Evolutionary conservation across 1,140 invertebrate species (phyloP).

Genomic region (Polyergus mexicanus): DNA sequence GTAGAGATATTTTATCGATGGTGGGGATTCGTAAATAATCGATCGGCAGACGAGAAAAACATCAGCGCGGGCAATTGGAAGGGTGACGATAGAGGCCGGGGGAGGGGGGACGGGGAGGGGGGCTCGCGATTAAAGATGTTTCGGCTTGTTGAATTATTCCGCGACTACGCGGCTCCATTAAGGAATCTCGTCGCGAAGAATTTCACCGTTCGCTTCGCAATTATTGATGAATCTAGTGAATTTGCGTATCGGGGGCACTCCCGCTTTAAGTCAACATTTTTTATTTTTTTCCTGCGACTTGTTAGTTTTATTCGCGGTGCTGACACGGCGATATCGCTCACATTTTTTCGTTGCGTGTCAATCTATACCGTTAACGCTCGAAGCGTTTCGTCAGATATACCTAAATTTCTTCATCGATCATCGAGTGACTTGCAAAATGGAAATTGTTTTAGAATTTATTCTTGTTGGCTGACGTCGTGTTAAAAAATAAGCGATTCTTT

Average conservation of each 20-base stretch:
- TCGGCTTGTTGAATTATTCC: slow-evolving; percentile 73
- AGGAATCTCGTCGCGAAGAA: slow-evolving; percentile 55
- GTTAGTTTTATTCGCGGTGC: not conserved
- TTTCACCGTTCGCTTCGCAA: slow-evolving; percentile 38
- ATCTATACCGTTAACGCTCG: not conserved
- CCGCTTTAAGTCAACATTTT: not conserved
- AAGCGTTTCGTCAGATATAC: not conserved
- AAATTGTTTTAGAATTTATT: not conserved
- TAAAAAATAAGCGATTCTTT: not conserved
- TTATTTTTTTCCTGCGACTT: slow-evolving; percentile 13
- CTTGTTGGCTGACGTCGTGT: not conserved
- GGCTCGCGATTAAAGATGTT: slow-evolving; percentile 76
- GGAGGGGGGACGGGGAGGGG: not conserved
- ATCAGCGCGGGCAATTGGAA: not conserved
- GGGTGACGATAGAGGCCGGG: too few species aligned
- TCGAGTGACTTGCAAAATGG: not conserved
- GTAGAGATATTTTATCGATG: slow-evolving; percentile 25
- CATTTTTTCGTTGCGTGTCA: not conserved
- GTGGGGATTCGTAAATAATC: slow-evolving; percentile 45
- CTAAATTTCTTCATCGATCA: not conserved
- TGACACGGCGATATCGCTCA: not conserved
- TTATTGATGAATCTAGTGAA: slow-evolving; percentile 59
- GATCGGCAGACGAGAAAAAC: slow-evolving; percentile 1
- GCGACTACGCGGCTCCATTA: slow-evolving; percentile 48
- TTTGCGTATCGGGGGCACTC: not conserved